Evolutionary conservation across 1,140 invertebrate species (phyloP), one percentile per base, ranked within the genome.

Genomic region (Armadillidium nasatum): DNA sequence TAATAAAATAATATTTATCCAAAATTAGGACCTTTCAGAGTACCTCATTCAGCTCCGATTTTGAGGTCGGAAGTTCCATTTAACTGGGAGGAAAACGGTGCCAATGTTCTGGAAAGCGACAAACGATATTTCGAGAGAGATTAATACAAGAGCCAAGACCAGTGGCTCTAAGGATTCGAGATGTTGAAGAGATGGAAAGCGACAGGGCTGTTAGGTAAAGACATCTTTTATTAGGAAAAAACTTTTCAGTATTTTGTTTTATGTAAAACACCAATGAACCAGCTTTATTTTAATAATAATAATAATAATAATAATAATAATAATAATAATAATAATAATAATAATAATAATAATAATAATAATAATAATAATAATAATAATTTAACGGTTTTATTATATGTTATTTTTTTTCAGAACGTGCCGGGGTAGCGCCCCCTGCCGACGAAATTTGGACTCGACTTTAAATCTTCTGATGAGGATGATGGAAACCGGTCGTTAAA

Each of bases 401-500:
- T n/a, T n/a, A n/a, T n/a, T n/a, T n/a, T n/a, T n/a, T 60, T 60
- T 60, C 22, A 71, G 69, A 21, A 15, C 69, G 13, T 71, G 69
- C 10, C 1, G 13, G 9, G 69, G 69, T 3, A 15, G 7, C 22
- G 69, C 69, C 69, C 69, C 22, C 22, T 71, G 69, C 9, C 69
- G 69, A 21, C 69, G 15, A 1, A 71, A 71, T 15, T 15, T 71
- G 11, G 69, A 71, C 69, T 71, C 69, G 0, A 10, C 2, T 3
- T 21, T 71, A 21, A 71, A 71, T 22, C 69, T 71, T 44, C 69
- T 71, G 11, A 71, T 71, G 69, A 23, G 22, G 22, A 71, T 71
- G 69, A 71, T 71, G 69, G 69, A 71, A 21, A 71, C 69, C 22
- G 69, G 69, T 21, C 50, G 50, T 60, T 60, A 60, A n/a, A 60